Percentiles rank a stretch among this genome's conserved stretches.
phyloP scores from a whole-genome alignment of 2,888 invertebrate genomes.

The Morpho deidamia region DNA sequence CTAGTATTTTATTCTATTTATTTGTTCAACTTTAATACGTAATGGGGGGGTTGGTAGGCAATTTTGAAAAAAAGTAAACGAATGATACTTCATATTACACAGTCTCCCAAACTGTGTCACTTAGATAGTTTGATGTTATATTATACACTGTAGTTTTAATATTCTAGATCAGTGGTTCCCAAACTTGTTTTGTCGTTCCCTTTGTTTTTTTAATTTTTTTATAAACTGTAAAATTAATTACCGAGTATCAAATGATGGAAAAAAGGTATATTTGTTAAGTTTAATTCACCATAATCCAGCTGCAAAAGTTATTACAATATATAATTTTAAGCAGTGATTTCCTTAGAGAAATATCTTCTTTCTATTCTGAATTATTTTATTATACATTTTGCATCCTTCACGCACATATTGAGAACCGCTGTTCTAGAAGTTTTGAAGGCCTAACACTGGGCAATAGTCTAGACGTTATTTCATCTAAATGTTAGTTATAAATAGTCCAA shows the following conservation, averaged over 20 bases:
- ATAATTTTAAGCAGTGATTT: no score
- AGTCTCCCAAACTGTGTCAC: conserved; percentile 9
- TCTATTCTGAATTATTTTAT: no score
- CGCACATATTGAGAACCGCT: background rate
- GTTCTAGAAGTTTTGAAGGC: conserved; percentile 4
- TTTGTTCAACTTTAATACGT: conserved; percentile 5
- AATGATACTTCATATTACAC: conserved; percentile 1
- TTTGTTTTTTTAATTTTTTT: background rate
- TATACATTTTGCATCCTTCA: no score
- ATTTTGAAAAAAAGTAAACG: background rate
- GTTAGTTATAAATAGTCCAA: conserved; percentile 15
- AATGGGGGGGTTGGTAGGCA: conserved; percentile 13
- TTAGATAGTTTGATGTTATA: conserved; percentile 3
- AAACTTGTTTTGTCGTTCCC: background rate
- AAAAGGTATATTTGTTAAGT: no score
- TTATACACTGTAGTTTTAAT: conserved; percentile 4
- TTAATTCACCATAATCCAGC: no score
- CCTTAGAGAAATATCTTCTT: no score
- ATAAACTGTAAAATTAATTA: no score
- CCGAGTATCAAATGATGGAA: no score
- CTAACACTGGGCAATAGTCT: conserved; percentile 12
- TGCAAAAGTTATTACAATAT: no score
- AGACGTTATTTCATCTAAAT: conserved; percentile 16
- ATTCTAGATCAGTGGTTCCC: background rate
- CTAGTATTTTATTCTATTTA: conserved; percentile 12